These are phyloP conservation scores for Tipula vernalis DNA, from an alignment of 2,888 invertebrate genomes.

Conservation along the genomic window DNA sequence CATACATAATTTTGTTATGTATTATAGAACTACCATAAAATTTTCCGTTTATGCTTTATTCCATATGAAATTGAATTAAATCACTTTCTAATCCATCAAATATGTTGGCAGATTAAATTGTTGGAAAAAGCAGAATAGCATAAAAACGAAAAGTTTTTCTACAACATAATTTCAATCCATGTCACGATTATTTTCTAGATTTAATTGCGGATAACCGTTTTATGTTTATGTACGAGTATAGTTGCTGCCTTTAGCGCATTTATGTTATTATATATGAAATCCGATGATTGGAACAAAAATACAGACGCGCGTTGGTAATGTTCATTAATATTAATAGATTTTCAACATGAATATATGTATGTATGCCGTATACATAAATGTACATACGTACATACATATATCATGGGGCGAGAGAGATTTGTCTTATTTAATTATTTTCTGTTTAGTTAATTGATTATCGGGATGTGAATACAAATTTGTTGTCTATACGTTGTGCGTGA, in stretches of 20 bases:
- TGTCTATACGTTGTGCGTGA: neutral
- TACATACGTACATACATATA: neutral
- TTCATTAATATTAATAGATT: neutral
- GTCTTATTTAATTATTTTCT: neutral
- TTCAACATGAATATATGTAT: neutral
- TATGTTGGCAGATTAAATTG: neutral
- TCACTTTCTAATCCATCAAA: conserved; percentile 4
- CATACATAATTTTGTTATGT: neutral
- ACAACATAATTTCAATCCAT: neutral
- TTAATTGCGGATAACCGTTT: conserved; percentile 4
- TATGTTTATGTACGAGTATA: neutral
- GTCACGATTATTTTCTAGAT: neutral
- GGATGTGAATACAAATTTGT: neutral
- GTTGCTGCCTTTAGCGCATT: neutral
- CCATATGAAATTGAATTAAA: neutral
- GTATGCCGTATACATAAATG: neutral
- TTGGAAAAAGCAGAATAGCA: neutral
- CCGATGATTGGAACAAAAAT: neutral
- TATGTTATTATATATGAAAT: neutral
- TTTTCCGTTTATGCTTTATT: neutral
- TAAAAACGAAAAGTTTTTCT: neutral
- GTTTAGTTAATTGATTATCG: neutral
- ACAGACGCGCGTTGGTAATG: neutral
- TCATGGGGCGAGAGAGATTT: neutral
- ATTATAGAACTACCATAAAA: neutral